phyloP scores from a whole-genome alignment of 2,888 invertebrate genomes.

The Ypsolopha scabrella region DNA sequence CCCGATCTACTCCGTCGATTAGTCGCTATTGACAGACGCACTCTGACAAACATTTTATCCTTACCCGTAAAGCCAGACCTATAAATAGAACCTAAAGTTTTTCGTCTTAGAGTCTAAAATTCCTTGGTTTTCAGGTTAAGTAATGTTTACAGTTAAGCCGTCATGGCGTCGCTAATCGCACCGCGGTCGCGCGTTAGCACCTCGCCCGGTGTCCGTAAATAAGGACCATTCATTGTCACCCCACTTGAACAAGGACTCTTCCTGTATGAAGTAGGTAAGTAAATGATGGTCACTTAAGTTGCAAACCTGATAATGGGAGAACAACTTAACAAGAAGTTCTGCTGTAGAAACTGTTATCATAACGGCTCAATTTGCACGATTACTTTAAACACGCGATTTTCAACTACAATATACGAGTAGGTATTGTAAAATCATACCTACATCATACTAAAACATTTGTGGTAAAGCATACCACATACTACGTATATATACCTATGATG shows the following conservation, averaged over 20 bases:
- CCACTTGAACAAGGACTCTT: constrained; percentile 34
- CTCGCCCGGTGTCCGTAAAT: constrained; percentile 66
- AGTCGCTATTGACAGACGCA: constrained; percentile 39
- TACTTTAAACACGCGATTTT: too few relatives aligned
- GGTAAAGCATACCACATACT: too few relatives aligned
- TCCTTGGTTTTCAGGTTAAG: constrained; percentile 10
- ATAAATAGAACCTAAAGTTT: constrained; percentile 9
- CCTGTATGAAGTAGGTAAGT: background rate
- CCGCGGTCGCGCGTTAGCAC: constrained; percentile 62
- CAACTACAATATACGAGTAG: too few relatives aligned
- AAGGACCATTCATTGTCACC: constrained; percentile 57
- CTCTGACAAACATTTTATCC: constrained; percentile 2
- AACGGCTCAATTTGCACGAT: too few relatives aligned
- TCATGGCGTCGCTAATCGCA: constrained; percentile 55
- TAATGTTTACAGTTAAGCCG: constrained; percentile 61
- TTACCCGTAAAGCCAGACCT: constrained; percentile 8
- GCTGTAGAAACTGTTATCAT: too few relatives aligned
- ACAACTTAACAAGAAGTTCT: too few relatives aligned
- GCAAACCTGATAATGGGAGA: too few relatives aligned
- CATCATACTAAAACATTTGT: too few relatives aligned
- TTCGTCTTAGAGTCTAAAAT: constrained; percentile 18
- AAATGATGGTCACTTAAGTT: too few relatives aligned
- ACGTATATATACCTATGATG: too few relatives aligned
- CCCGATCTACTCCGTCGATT: constrained; percentile 52
- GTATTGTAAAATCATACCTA: too few relatives aligned